Base-by-base conservation (phyloP, 2,888 invertebrate genomes). In the Erpobdella octoculata region DNA sequence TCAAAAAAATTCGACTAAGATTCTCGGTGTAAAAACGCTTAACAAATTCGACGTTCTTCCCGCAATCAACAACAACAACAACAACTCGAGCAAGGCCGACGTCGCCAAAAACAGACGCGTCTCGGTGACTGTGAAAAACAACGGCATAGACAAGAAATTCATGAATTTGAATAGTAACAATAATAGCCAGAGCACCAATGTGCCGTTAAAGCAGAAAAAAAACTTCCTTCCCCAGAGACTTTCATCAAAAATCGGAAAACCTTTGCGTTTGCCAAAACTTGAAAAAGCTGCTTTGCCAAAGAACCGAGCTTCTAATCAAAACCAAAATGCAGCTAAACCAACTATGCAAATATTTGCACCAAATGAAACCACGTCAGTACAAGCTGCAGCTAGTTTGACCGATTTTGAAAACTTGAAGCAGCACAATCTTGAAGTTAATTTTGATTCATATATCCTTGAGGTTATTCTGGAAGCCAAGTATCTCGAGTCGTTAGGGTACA, bases 391-490 rank as follows among this genome's bases (percentile, higher is more conserved):
- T 2, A n/a, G 21, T 28, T 8, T n/a, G 8, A 28, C 35, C 4
- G 35, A 28, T 25, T 25, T 21, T 9, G 58, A 35, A 6, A 33
- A 59, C 35, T 71, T 73, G 21, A 76, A 70, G 69, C 74, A 73
- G 9, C 25, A 71, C 21, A 71, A 74, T 59, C 84, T 83, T 73
- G 73, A 80, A 31, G 84, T 85, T 0, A 82, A 85, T 78, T 83
- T 84, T 77, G 83, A 84, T 69, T 78, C 80, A 0, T 79, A 82
- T 73, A 78, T 85, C 18, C 79, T 79, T 71, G 84, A 85, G 76
- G 84, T 85, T 72, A 80, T 85, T 15, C 79, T 82, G 5, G 85
- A 85, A 78, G 82, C 85, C 4, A 81, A 82, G 71, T 80, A 84
- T 74, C 79, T 85, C 78, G 85, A 85, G 76, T 81, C 81, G 73